A percentile compares a stretch with the other conserved stretches of the same genome.
Evolutionary conservation across 1,140 invertebrate genomes (phyloP).

Genomic region (Bombus pyrosoma): DNA sequence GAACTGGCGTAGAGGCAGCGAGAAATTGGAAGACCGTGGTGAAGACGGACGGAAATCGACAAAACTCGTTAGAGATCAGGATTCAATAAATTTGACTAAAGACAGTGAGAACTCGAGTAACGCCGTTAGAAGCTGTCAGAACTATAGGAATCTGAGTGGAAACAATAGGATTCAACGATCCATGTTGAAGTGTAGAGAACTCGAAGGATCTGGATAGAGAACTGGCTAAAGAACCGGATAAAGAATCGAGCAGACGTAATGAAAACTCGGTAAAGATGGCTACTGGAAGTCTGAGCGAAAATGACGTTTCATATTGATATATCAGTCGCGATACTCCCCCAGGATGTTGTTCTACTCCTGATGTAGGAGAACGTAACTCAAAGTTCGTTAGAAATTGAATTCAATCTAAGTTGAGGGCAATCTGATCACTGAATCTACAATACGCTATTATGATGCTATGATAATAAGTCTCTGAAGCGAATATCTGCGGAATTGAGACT

Average conservation of each 20-base stretch:
- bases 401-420: constrained; percentile 54
- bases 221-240: not conserved
- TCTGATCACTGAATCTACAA: constrained; percentile 46
- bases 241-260: not conserved
- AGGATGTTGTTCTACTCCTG: not conserved
- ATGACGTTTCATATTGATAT: not conserved
- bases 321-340: not conserved
- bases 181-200: not conserved
- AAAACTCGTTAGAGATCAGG: not conserved
- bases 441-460: constrained; percentile 32
- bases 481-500: not conserved
- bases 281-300: not conserved
- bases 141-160: not conserved
- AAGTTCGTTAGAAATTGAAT: constrained; percentile 60
- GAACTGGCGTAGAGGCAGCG: not conserved
- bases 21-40: not conserved
- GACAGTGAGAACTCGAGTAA: not conserved
- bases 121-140: no score
- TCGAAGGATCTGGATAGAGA: not conserved
- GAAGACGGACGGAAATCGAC: not conserved
- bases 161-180: not conserved
- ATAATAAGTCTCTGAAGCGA: constrained; percentile 29
- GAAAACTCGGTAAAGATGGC: no score
- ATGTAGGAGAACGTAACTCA: no score
- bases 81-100: not conserved